These are phyloP conservation scores for human (Homo sapiens) DNA, from an alignment of 2,113 vertebrate species.

Conservation along the genomic window DNA sequence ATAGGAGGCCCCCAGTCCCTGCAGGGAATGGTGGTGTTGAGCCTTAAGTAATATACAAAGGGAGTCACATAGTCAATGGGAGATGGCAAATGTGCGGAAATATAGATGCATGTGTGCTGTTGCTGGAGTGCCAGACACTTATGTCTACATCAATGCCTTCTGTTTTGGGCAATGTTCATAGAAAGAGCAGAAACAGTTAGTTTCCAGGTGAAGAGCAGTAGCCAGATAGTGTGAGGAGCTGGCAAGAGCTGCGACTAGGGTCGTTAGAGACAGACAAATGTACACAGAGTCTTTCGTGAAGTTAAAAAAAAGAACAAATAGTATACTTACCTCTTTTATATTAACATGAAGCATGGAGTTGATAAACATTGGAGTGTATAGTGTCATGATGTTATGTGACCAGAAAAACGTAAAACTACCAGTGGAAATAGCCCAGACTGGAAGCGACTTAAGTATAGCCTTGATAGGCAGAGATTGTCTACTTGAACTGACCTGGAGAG, in stretches of 20 bases:
- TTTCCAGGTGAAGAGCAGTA: not conserved
- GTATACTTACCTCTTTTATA: constrained; percentile 82
- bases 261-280: not conserved
- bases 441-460: constrained; percentile 84
- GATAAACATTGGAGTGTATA: constrained; percentile 88
- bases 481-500: constrained; percentile 81
- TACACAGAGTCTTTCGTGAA: not conserved
- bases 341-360: constrained; percentile 84
- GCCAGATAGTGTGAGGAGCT: not conserved
- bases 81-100: not conserved
- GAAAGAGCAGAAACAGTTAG: not conserved
- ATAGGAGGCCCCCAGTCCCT: not conserved
- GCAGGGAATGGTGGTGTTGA: not conserved
- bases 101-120: not conserved
- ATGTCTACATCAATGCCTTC: not conserved
- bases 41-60: not conserved
- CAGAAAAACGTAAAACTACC: constrained; percentile 86
- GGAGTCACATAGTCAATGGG: not conserved
- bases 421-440: constrained; percentile 87
- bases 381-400: constrained; percentile 84
- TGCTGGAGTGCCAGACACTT: not conserved
- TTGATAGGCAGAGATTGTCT: constrained; percentile 83
- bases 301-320: not conserved
- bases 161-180: not conserved
- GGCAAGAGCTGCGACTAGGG: not conserved